Base-by-base conservation (phyloP, 2,888 invertebrate genomes). In the Theretra japonica region DNA sequence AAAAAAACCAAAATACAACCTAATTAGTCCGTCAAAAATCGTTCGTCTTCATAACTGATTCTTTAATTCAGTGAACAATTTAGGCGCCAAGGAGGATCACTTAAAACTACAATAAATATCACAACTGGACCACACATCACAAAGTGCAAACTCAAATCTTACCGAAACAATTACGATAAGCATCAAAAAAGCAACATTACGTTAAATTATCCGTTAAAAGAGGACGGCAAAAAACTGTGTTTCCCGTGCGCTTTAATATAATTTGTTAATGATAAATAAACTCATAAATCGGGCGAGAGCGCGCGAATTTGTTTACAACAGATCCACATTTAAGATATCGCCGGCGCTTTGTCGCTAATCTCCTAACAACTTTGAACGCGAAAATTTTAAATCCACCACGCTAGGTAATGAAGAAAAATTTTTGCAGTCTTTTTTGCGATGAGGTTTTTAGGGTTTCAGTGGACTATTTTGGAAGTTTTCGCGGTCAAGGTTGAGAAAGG, bases 211-310 rank as follows among this genome's bases (percentile, higher is more conserved):
- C 77, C 76, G 83, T 82, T 83, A 82, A 86, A 86, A 88, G 82
- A 86, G 85, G 85, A 79, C 77, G 80, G 87, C 86, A 90, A 92
- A 92, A 93, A 92, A 90, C 83, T 85, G 88, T 88, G 84, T 87
- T 72, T 83, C 85, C 84, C 83, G 83, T 83, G 86, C 87, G 90
- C 89, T 93, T 93, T 92, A 91, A 94, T 94, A 94, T 94, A 94
- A 94, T 95, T 95, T 92, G 94, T 92, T 94, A 94, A 94, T 95
- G 94, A 94, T 94, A 94, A 94, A 94, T 94, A 95, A 94, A 94
- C 94, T 90, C 94, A 94, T 95, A 95, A 95, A 94, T 94, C 86
- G 88, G 78, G 82, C 73, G 76, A 83, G 83, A 86, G 91, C 88
- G 90, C 87, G 86, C 91, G 91, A 94, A 94, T 94, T 94, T 94